Percentiles rank a stretch among this genome's conserved stretches.
Conservation (phyloP, 2,797 vertebrate species). For the Tokudaia muenninki region DNA sequence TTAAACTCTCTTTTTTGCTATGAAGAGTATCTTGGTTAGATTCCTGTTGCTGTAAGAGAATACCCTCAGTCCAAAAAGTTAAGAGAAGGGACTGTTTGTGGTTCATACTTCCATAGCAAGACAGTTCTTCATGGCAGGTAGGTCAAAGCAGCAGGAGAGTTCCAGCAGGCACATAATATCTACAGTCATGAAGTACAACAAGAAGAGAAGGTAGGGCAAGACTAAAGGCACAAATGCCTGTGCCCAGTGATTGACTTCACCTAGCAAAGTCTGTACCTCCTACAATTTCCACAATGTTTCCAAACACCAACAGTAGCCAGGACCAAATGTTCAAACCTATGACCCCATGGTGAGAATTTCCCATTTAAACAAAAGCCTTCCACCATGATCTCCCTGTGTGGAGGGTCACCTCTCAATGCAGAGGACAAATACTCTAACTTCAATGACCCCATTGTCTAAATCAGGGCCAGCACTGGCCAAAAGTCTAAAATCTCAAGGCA, state of each 20-base stretch:
- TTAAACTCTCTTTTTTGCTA: neutral
- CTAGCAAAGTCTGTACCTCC: neutral
- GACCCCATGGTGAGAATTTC: neutral
- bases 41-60: neutral
- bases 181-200: neutral
- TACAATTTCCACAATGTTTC: neutral
- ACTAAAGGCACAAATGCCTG: neutral
- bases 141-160: neutral
- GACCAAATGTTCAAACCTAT: neutral
- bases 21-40: neutral
- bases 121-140: neutral
- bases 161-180: neutral
- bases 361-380: neutral
- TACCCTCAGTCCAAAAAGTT: neutral
- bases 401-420: too few species aligned
- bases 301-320: neutral
- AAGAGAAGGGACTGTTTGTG: neutral
- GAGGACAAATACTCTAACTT: neutral
- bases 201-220: neutral
- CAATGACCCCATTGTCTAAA: neutral
- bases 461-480: neutral
- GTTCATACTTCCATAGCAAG: neutral
- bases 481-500: neutral
- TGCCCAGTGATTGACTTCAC: neutral
- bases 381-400: neutral